Evolutionary conservation across 2,113 vertebrate species (phyloP), one percentile per base, ranked within the genome.

Genomic region (Murina feae): DNA sequence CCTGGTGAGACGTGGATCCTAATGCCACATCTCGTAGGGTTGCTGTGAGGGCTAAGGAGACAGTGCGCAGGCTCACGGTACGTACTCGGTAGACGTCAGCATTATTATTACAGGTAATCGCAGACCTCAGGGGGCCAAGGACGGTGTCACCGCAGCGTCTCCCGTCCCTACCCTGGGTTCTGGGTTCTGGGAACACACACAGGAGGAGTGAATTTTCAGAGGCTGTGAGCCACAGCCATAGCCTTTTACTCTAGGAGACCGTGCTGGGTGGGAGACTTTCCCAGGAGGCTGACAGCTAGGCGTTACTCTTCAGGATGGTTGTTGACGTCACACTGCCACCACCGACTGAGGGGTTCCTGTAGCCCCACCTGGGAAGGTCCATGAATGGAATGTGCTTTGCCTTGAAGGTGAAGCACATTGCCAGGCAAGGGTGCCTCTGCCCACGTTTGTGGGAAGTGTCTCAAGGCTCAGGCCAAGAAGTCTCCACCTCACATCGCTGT

Each of bases 121-220:
- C 6, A 17, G 42, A 65, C 1, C 65, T 65, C 37, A 6, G 4
- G 21, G 32, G 9, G 0, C 28, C 13, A 6, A 63, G 55, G 35
- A 39, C 14, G 28, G 16, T 1, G 13, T 13, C 49, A 2, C 6
- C 0, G 4, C 21, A 23, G 8, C 0, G 6, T 35, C 44, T 75
- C 13, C 37, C 6, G 21, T 1, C 25, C 60, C 47, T 69, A 30
- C 35, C 47, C n/a, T 30, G 39, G 51, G 25, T 44, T 74, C 86
- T 90, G 8, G 9, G 21, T 39, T 58, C 68, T 49, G 78, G 11
- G 74, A 78, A 60, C 51, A 81, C 68, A 66, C 53, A 4, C 4
- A 76, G 81, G 30, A 80, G 51, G 32, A 21, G n/a, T 39, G n/a
- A 65, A 58, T 55, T 71, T 44, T n/a, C 49, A 78, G 44, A 47